Evolutionary conservation across 1,140 invertebrate species (phyloP).

Genomic region (Drosophila navojoa): DNA sequence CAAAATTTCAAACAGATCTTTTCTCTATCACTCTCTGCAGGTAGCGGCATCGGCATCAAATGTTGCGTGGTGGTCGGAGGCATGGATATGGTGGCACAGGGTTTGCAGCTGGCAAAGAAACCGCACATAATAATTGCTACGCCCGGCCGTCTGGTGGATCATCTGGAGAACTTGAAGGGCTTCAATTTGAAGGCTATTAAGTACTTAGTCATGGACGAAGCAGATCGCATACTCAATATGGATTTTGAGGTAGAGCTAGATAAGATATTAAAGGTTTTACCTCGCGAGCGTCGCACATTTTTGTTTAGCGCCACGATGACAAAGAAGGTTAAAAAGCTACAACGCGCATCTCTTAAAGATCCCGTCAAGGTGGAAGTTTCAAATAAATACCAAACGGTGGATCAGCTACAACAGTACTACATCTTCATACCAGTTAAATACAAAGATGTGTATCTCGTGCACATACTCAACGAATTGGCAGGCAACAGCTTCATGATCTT

Average conservation of each 20-base stretch:
- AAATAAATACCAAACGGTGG: slow-evolving; percentile 98
- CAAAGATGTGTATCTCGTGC: slow-evolving; percentile 99
- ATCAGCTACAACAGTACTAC: slow-evolving; percentile 97
- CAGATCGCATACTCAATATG: slow-evolving; percentile 97
- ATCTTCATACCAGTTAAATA: slow-evolving; percentile 98
- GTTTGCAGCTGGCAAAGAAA: slow-evolving; percentile 95
- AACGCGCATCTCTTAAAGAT: slow-evolving; percentile 95
- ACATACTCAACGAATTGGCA: slow-evolving; percentile 97
- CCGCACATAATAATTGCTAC: slow-evolving; percentile 98
- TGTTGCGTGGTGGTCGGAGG: slow-evolving; percentile 98
- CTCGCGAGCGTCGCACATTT: slow-evolving; percentile 93
- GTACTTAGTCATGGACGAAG: slow-evolving; percentile 98
- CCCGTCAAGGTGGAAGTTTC: slow-evolving; percentile 98
- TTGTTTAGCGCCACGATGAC: slow-evolving; percentile 99
- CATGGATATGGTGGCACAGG: slow-evolving; percentile 98
- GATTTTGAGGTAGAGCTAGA: slow-evolving; percentile 98
- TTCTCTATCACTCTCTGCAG: slow-evolving; percentile 82
- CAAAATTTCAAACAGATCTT: neutral
- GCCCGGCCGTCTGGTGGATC: slow-evolving; percentile 94
- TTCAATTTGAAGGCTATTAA: slow-evolving; percentile 95
- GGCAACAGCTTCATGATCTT: slow-evolving; percentile 99
- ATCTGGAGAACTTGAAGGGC: slow-evolving; percentile 97
- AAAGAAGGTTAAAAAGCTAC: slow-evolving; percentile 98
- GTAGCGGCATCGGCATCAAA: slow-evolving; percentile 94
- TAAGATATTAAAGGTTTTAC: slow-evolving; percentile 97